Evolutionary conservation across 2,797 vertebrate genomes (phyloP).

Genomic region (Odontamblyopus lacepedii): DNA sequence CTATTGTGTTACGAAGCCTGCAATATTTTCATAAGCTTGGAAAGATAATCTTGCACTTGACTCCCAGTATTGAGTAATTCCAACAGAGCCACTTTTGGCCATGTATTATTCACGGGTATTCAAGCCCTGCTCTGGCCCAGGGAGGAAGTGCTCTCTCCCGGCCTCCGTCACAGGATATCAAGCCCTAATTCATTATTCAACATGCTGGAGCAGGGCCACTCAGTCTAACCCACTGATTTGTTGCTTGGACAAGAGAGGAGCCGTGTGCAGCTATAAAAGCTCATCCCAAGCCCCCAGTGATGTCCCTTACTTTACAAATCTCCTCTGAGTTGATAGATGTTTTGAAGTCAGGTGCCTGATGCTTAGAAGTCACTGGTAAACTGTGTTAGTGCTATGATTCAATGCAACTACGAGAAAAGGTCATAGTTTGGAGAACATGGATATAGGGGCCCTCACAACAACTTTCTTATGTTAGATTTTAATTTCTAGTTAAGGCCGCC

Average conservation of each 20-base stretch:
- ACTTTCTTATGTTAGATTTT: no score
- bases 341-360: slow-evolving; percentile 19
- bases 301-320: slow-evolving; percentile 73
- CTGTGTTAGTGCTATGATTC: background rate
- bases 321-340: slow-evolving; percentile 22
- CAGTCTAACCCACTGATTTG: slow-evolving; percentile 77
- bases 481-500: no score
- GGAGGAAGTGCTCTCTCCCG: slow-evolving; percentile 98
- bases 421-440: no score
- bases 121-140: slow-evolving; percentile 95
- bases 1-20: slow-evolving; percentile 79
- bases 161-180: slow-evolving; percentile 96
- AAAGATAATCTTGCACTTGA: slow-evolving; percentile 98
- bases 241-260: slow-evolving; percentile 63
- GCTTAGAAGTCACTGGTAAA: slow-evolving; percentile 15
- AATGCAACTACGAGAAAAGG: background rate
- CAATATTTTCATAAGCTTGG: slow-evolving; percentile 93
- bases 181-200: slow-evolving; percentile 99
- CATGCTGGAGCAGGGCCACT: slow-evolving; percentile 91
- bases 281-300: slow-evolving; percentile 77
- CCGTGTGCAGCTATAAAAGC: slow-evolving; percentile 48
- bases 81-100: slow-evolving; percentile 94
- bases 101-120: slow-evolving; percentile 99
- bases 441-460: no score
- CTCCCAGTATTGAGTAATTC: slow-evolving; percentile 98